A percentile compares a stretch with the other conserved stretches of the same genome.
These are phyloP conservation scores for Cantharis nigra DNA, from an alignment of 2,888 invertebrate species.

Conservation along the genomic window DNA sequence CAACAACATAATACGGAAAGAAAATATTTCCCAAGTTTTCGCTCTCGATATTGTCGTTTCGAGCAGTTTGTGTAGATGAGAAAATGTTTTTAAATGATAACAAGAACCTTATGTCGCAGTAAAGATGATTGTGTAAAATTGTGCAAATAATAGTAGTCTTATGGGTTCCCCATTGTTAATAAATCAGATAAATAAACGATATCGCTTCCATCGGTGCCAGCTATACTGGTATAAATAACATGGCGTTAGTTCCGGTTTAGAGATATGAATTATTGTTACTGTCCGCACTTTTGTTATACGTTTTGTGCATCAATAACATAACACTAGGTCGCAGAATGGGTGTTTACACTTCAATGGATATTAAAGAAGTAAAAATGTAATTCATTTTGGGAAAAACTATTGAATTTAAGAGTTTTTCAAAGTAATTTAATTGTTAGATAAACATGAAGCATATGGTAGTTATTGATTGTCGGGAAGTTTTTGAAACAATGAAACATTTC, in stretches of 20 bases:
- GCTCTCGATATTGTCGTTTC: not conserved
- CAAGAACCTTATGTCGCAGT: not conserved
- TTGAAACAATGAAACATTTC: too few species aligned
- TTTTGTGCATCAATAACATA: slow-evolving; percentile 12
- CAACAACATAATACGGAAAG: not conserved
- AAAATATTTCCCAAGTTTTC: not conserved
- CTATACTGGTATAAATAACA: slow-evolving; percentile 19
- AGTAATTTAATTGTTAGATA: not conserved
- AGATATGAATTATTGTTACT: slow-evolving; percentile 17
- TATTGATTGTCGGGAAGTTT: not conserved
- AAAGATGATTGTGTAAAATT: not conserved
- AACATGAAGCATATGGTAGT: not conserved
- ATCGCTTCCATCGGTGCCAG: slow-evolving; percentile 19
- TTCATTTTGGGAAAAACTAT: not conserved
- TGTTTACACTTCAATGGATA: slow-evolving; percentile 7
- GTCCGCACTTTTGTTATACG: slow-evolving; percentile 12
- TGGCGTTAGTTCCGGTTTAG: slow-evolving; percentile 15
- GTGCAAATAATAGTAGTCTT: slow-evolving; percentile 5
- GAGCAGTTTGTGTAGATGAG: not conserved
- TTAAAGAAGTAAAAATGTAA: not conserved
- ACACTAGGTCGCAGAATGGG: slow-evolving; percentile 5
- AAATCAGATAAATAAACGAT: slow-evolving; percentile 20
- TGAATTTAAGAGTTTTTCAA: not conserved
- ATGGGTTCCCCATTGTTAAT: slow-evolving; percentile 13
- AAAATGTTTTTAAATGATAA: not conserved